phyloP scores from a whole-genome alignment of 2,888 invertebrate genomes.

The Stomorhina lunata region DNA sequence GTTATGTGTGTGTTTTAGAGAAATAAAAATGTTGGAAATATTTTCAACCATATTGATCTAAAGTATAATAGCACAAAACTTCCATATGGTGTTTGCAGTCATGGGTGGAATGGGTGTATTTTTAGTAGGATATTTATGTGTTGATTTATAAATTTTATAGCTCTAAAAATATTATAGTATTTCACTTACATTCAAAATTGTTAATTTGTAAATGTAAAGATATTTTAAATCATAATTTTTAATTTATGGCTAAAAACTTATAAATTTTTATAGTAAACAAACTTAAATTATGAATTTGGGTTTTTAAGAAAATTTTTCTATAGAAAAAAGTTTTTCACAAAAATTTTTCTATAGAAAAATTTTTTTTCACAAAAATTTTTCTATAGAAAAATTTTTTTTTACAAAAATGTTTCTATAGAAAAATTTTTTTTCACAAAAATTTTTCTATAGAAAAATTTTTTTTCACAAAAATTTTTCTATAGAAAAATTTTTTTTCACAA shows the following conservation, averaged over 20 bases:
- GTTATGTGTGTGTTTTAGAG: slow-evolving; percentile 13
- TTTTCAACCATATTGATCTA: slow-evolving; percentile 57
- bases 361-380: too few relatives aligned
- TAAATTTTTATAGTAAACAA: slow-evolving; percentile 21
- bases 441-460: too few relatives aligned
- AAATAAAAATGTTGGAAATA: slow-evolving; percentile 51
- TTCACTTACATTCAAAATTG: slow-evolving; percentile 2
- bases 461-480: too few relatives aligned
- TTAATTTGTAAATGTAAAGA: slow-evolving; percentile 27
- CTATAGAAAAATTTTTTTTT: too few relatives aligned
- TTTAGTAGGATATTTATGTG: neutral
- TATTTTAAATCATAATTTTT: slow-evolving; percentile 43
- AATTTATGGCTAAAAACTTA: slow-evolving; percentile 31
- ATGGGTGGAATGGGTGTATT: neutral
- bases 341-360: too few relatives aligned
- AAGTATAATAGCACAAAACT: slow-evolving; percentile 57
- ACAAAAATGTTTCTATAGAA: too few relatives aligned
- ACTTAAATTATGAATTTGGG: too few relatives aligned
- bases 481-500: too few relatives aligned
- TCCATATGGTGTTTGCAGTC: slow-evolving; percentile 53
- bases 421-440: too few relatives aligned
- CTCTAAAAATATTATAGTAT: slow-evolving; percentile 42
- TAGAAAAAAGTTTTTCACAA: too few relatives aligned
- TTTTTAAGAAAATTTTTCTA: too few relatives aligned
- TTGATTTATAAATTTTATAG: slow-evolving; percentile 54